These are phyloP conservation scores for Drosophila arawakana DNA, from an alignment of 1,140 invertebrate genomes.

Conservation along the genomic window DNA sequence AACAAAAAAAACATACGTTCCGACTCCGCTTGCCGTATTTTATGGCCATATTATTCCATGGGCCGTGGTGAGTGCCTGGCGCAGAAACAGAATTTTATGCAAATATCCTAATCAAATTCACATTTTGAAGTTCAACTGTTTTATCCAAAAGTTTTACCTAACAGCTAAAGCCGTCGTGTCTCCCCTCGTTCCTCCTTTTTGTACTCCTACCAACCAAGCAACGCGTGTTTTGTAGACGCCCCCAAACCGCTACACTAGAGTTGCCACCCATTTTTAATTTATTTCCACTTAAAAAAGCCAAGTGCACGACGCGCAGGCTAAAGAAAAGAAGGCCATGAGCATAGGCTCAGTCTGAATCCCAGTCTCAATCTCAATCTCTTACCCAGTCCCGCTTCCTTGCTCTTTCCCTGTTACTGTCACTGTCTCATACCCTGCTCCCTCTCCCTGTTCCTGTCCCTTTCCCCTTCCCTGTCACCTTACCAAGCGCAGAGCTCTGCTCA, in stretches of 20 bases:
- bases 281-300: constrained; percentile 80
- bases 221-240: constrained; percentile 68
- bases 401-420: constrained; percentile 14
- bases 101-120: constrained; percentile 84
- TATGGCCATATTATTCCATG: constrained; percentile 49
- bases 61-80: constrained; percentile 26
- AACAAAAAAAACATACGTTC: constrained; percentile 60
- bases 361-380: constrained; percentile 22
- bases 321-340: constrained; percentile 37
- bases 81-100: constrained; percentile 81
- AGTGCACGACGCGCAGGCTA: constrained; percentile 24
- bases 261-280: constrained; percentile 83
- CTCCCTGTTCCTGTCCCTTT: constrained; percentile 11
- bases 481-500: constrained; percentile 20
- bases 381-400: constrained; percentile 12
- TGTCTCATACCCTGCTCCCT: not conserved
- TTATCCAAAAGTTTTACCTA: constrained; percentile 82
- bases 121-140: constrained; percentile 84
- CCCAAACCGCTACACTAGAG: constrained; percentile 21
- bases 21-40: constrained; percentile 36
- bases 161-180: constrained; percentile 42
- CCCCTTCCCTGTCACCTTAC: constrained; percentile 23
- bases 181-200: constrained; percentile 41
- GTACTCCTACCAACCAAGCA: constrained; percentile 12
- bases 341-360: constrained; percentile 29